A percentile compares a stretch with the other conserved stretches of the same genome.
phyloP scores from a whole-genome alignment of 2,113 vertebrate species.

The Barbus barbus region DNA sequence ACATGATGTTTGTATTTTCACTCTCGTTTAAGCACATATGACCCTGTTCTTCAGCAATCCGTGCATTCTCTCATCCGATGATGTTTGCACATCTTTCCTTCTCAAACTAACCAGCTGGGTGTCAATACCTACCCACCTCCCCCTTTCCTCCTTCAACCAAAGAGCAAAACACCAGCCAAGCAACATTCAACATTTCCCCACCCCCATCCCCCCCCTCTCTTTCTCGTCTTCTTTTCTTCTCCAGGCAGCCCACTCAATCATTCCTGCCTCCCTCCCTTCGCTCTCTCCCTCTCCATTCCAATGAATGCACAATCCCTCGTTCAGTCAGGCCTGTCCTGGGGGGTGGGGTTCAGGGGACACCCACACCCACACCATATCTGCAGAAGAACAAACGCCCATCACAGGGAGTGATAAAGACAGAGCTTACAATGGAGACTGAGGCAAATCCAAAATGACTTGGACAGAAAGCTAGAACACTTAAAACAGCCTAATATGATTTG shows the following conservation, averaged over 20 bases:
- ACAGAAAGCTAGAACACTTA: background rate
- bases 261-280: constrained; percentile 41
- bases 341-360: constrained; percentile 59
- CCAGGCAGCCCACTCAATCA: constrained; percentile 75
- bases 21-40: background rate
- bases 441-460: background rate
- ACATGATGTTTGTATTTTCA: background rate
- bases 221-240: constrained; percentile 63
- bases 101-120: constrained; percentile 45
- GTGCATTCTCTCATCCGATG: background rate
- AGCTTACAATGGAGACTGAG: constrained; percentile 11
- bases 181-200: constrained; percentile 61
- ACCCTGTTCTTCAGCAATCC: constrained; percentile 16
- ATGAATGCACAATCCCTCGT: constrained; percentile 75
- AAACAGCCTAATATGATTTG: background rate
- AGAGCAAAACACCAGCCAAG: constrained; percentile 63
- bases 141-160: constrained; percentile 59
- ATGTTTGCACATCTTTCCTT: constrained; percentile 31
- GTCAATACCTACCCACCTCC: constrained; percentile 46
- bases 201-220: constrained; percentile 28
- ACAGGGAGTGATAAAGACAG: constrained; percentile 44
- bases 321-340: constrained; percentile 64
- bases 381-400: constrained; percentile 60
- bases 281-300: constrained; percentile 64
- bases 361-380: constrained; percentile 69